Percentiles rank a stretch among this genome's conserved stretches.
phyloP scores from a whole-genome alignment of 2,113 vertebrate genomes.

The Agelaius phoeniceus region DNA sequence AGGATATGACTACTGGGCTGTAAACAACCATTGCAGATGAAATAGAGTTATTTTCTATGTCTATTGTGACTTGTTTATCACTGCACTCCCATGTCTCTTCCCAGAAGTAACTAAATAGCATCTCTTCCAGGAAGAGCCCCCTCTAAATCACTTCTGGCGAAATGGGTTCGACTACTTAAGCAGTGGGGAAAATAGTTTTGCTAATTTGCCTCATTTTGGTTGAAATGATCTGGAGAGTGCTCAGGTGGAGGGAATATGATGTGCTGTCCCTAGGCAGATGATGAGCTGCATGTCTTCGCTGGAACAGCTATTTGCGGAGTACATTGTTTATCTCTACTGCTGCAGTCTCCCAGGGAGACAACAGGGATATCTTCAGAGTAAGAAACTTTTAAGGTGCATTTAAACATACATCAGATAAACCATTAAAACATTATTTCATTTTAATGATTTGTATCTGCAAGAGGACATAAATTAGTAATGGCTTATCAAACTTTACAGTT shows the following conservation, averaged over 20 bases:
- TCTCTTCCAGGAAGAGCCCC: not conserved
- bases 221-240: not conserved
- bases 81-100: not conserved
- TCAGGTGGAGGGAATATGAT: not conserved
- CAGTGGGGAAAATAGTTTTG: not conserved
- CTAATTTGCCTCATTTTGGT: not conserved
- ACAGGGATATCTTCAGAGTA: not conserved
- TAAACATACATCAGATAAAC: conserved; percentile 56
- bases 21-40: not conserved
- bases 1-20: not conserved
- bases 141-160: not conserved
- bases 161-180: not conserved
- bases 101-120: not conserved
- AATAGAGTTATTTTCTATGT: not conserved
- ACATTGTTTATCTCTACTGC: not conserved
- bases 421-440: conserved; percentile 65
- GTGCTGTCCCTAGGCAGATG: not conserved
- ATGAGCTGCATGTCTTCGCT: not conserved
- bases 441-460: conserved; percentile 68
- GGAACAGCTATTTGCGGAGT: not conserved
- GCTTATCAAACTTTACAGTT: conserved; percentile 66
- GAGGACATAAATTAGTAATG: conserved; percentile 65
- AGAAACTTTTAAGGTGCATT: conserved; percentile 52
- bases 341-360: not conserved
- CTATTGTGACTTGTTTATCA: not conserved